Percentiles rank a stretch among this genome's conserved stretches.
Conservation (phyloP, 2,888 invertebrate species). For the Xestia xanthographa region DNA sequence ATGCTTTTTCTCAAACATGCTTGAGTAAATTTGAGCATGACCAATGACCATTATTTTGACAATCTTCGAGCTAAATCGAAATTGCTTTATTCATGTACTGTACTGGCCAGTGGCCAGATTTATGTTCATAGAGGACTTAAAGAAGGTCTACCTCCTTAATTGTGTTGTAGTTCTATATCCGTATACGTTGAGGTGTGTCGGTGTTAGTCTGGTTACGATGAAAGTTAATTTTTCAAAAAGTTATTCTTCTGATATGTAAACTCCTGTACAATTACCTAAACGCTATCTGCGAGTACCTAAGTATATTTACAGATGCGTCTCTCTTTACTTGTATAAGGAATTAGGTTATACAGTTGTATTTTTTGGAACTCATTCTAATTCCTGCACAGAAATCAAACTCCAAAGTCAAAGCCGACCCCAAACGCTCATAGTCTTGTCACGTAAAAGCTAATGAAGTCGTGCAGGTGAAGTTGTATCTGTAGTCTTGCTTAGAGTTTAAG, state of each 20-base stretch:
- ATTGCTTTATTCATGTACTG: too few species aligned
- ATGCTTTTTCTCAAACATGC: too few species aligned
- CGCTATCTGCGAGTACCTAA: too few species aligned
- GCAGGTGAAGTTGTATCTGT: constrained; percentile 27
- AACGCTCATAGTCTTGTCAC: constrained; percentile 31
- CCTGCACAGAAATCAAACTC: constrained; percentile 11
- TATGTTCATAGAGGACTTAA: too few species aligned
- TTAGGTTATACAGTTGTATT: background rate
- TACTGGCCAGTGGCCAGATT: too few species aligned
- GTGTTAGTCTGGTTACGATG: background rate
- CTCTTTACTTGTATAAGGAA: background rate
- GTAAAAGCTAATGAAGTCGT: constrained; percentile 48
- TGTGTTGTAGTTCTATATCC: background rate
- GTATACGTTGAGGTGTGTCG: background rate
- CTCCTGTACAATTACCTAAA: background rate
- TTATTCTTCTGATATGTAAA: background rate
- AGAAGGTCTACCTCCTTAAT: background rate
- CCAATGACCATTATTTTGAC: too few species aligned
- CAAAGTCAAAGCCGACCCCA: background rate
- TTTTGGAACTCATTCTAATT: background rate
- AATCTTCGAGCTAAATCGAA: too few species aligned
- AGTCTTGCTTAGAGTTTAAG: constrained; percentile 18
- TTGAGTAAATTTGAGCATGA: too few species aligned
- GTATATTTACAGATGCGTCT: background rate
- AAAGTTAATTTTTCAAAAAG: background rate